Conservation (phyloP, 2,113 vertebrate genomes). For the Bambusicola thoracicus region DNA sequence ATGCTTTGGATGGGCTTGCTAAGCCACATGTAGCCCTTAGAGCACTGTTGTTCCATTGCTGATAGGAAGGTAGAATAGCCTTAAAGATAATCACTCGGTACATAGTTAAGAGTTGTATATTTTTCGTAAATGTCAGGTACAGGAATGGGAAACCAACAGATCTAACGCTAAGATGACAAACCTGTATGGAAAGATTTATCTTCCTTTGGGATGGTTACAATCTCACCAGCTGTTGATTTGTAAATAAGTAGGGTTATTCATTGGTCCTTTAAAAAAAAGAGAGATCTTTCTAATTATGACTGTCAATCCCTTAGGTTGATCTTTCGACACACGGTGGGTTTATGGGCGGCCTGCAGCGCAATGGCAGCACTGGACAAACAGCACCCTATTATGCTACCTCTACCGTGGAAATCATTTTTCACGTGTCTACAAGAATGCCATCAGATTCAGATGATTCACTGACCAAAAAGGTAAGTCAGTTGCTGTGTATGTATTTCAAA, state of each 20-base stretch:
- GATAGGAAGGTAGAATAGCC: not conserved
- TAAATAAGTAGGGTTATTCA: not conserved
- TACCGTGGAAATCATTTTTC: constrained; percentile 95
- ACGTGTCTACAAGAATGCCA: constrained; percentile 97
- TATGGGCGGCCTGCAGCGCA: constrained; percentile 96
- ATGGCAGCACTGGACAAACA: constrained; percentile 93
- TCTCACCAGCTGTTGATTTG: not conserved
- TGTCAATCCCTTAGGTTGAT: constrained; percentile 82
- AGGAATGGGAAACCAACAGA: not conserved
- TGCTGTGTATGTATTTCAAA: not conserved
- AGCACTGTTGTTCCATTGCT: not conserved
- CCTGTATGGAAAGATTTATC: not conserved
- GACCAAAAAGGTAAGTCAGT: constrained; percentile 91
- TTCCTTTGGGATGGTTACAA: not conserved
- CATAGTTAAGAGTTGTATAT: not conserved
- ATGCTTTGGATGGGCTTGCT: not conserved
- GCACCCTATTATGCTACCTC: constrained; percentile 98
- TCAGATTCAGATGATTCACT: constrained; percentile 93
- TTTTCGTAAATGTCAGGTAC: not conserved
- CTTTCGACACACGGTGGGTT: constrained; percentile 95
- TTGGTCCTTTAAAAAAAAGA: not conserved
- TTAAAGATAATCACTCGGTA: not conserved
- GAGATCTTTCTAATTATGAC: not conserved
- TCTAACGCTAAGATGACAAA: not conserved
- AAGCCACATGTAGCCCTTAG: not conserved